phyloP scores from a whole-genome alignment of 2,113 vertebrate genomes.

The Perognathus longimembris region DNA sequence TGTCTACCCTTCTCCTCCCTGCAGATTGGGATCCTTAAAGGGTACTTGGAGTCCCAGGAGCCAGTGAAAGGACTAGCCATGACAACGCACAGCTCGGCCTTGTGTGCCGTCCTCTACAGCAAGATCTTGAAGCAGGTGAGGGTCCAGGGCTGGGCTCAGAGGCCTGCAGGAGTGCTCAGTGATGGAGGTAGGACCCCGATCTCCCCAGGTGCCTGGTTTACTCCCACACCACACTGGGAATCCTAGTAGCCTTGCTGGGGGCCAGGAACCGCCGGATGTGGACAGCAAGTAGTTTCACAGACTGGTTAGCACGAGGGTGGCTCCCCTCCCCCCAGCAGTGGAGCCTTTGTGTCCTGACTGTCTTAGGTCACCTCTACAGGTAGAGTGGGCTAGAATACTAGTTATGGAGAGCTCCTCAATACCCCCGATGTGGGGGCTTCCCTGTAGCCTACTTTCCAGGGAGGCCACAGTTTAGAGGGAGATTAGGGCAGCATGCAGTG shows the following conservation, averaged over 20 bases:
- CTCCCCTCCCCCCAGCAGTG: accelerated
- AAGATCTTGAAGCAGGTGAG: conserved; percentile 82
- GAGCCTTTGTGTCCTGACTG: too few relatives aligned
- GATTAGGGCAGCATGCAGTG: neutral
- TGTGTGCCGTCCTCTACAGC: conserved; percentile 81
- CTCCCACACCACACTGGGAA: neutral
- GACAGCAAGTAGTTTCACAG: neutral
- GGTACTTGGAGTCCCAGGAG: conserved; percentile 56
- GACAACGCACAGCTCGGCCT: conserved; percentile 64
- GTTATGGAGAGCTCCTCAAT: neutral
- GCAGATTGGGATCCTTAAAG: conserved; percentile 82
- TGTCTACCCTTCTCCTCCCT: neutral
- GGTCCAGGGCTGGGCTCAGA: neutral
- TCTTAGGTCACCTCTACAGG: neutral
- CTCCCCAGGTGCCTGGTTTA: neutral
- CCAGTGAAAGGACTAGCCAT: neutral
- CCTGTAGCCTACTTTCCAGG: neutral
- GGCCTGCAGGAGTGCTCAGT: neutral
- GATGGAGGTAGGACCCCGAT: neutral
- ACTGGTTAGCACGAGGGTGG: neutral
- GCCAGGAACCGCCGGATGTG: accelerated
- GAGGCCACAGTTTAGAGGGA: neutral
- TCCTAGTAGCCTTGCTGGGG: neutral
- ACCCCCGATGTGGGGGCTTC: too few relatives aligned
- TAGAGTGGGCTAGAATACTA: neutral